A percentile compares a stretch with the other conserved stretches of the same genome.
Evolutionary conservation across 2,113 vertebrate genomes (phyloP).

Genomic region (Chaetops frenatus): DNA sequence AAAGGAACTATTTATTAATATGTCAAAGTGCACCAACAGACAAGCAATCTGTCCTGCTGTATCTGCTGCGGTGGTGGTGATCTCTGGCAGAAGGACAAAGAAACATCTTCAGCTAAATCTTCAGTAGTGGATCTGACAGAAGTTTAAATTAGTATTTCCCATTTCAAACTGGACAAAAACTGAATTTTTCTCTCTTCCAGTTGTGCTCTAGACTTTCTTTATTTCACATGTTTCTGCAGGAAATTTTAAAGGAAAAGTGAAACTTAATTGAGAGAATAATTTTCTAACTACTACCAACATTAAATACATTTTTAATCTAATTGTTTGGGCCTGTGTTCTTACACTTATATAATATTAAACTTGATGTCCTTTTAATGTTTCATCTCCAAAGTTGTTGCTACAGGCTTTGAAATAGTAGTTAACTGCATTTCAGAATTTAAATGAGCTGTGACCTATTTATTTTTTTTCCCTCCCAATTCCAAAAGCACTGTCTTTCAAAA

Average conservation of each 20-base stretch:
- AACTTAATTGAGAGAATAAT: not conserved
- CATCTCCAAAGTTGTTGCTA: conserved; percentile 12
- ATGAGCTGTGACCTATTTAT: conserved; percentile 13
- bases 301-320: not conserved
- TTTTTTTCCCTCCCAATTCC: not conserved
- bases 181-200: not conserved
- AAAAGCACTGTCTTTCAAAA: conserved; percentile 13
- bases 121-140: not conserved
- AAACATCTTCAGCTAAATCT: not conserved
- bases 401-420: conserved; percentile 26
- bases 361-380: not conserved
- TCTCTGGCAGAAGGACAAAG: not conserved
- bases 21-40: not conserved
- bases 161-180: not conserved
- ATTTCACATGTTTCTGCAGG: not conserved
- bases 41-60: not conserved
- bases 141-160: not conserved
- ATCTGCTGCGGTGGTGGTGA: not conserved
- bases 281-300: not conserved
- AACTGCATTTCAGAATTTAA: conserved; percentile 21
- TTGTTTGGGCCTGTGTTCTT: not conserved
- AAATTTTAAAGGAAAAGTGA: not conserved
- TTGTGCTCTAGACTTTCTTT: not conserved
- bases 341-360: not conserved
- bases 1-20: not conserved